These are phyloP conservation scores for Chydorus sphaericus DNA, from an alignment of 2,888 invertebrate species.

Conservation along the genomic window DNA sequence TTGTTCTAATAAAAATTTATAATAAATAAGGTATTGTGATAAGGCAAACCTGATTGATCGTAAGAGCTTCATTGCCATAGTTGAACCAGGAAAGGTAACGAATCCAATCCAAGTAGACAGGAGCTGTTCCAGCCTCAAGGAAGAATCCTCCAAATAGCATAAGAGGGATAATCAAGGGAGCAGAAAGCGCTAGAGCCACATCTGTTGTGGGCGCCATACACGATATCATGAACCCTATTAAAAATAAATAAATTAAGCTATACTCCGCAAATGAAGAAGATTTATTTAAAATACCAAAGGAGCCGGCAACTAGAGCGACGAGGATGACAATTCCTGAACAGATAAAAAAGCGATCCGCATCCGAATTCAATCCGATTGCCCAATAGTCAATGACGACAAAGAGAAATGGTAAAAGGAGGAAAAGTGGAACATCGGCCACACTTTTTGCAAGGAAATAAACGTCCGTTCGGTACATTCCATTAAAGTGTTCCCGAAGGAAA, in stretches of 20 bases:
- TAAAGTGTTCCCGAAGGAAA: constrained; percentile 72
- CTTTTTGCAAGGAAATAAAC: constrained; percentile 85
- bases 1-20: not conserved
- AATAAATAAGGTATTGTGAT: not conserved
- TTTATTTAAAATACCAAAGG: constrained; percentile 54
- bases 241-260: constrained; percentile 4
- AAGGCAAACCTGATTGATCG: not conserved
- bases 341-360: constrained; percentile 44
- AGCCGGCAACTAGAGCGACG: constrained; percentile 76
- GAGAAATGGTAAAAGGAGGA: constrained; percentile 62
- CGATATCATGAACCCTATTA: constrained; percentile 68
- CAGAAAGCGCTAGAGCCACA: constrained; percentile 79
- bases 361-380: constrained; percentile 67
- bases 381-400: constrained; percentile 75
- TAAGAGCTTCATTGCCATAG: not conserved
- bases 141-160: constrained; percentile 92
- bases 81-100: constrained; percentile 76
- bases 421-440: constrained; percentile 73
- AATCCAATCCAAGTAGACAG: constrained; percentile 68
- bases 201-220: constrained; percentile 67
- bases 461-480: constrained; percentile 79
- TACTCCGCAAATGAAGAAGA: too few relatives aligned
- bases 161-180: constrained; percentile 83
- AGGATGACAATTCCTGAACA: constrained; percentile 54
- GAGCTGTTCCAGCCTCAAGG: constrained; percentile 75